Evolutionary conservation across 2,113 vertebrate species (phyloP).

Genomic region (Tupaia chinensis): DNA sequence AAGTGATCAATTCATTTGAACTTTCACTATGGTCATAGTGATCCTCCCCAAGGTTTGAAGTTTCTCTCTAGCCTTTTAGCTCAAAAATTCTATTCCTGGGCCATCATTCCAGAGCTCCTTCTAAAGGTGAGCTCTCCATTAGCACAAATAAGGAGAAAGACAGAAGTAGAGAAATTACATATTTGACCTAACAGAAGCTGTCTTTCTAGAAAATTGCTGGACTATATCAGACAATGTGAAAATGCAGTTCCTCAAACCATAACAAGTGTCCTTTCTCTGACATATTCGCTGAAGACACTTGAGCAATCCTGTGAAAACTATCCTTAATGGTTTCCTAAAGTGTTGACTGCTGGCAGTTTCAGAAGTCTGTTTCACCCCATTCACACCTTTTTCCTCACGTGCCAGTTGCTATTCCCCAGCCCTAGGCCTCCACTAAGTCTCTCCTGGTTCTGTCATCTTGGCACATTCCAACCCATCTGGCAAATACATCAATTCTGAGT

Average conservation of each 20-base stretch:
- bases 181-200: conserved; percentile 36
- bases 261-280: not conserved
- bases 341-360: not conserved
- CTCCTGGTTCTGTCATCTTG: not conserved
- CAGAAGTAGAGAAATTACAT: not conserved
- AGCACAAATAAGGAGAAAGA: not conserved
- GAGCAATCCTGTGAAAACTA: not conserved
- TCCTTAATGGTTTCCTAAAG: not conserved
- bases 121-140: conserved; percentile 17
- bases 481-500: not conserved
- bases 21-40: not conserved
- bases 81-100: not conserved
- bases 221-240: conserved; percentile 14
- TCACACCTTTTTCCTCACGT: not conserved
- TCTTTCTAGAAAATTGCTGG: conserved; percentile 39
- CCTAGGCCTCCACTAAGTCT: not conserved
- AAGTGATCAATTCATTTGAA: not conserved
- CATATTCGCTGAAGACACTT: conserved; percentile 25
- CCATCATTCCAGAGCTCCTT: not conserved
- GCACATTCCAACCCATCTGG: not conserved
- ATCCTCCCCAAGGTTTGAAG: not conserved
- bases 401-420: not conserved
- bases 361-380: not conserved
- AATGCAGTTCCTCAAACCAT: not conserved
- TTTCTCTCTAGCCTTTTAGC: conserved; percentile 4